Conservation (phyloP, 2,113 vertebrate species). For the Periophthalmodon schlosseri region DNA sequence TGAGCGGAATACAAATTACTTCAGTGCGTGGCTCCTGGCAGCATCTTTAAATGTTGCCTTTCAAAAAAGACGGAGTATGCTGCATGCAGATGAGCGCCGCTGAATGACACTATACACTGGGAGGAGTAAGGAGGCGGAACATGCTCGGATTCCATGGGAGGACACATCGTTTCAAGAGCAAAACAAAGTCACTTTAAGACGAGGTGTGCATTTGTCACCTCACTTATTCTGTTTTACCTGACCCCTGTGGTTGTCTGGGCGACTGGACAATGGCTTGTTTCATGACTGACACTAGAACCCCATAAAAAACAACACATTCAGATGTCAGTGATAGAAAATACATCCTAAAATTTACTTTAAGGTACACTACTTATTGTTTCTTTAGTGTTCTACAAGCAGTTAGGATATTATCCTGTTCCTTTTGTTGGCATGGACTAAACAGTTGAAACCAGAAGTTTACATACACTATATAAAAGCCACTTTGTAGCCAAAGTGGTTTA, state of each 20-base stretch:
- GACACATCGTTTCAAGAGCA: conserved; percentile 1
- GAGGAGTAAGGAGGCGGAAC: conserved; percentile 8
- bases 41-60: conserved; percentile 58
- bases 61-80: conserved; percentile 36
- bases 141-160: conserved; percentile 21
- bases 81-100: conserved; percentile 56
- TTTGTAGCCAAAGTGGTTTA: no score
- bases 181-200: conserved; percentile 39
- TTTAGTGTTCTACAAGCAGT: no score
- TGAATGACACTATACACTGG: conserved; percentile 43
- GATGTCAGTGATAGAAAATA: background rate
- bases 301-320: background rate
- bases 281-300: background rate
- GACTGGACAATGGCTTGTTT: background rate
- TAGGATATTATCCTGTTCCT: no score
- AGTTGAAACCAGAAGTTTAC: no score
- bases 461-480: no score
- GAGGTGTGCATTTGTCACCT: background rate
- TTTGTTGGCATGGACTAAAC: no score
- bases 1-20: conserved; percentile 66
- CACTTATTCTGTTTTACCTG: background rate
- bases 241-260: background rate
- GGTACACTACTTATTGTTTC: no score
- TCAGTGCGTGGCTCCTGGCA: conserved; percentile 42
- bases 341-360: background rate